Conservation (phyloP, 2,888 invertebrate genomes). For the Caradrina clavipalpis region DNA sequence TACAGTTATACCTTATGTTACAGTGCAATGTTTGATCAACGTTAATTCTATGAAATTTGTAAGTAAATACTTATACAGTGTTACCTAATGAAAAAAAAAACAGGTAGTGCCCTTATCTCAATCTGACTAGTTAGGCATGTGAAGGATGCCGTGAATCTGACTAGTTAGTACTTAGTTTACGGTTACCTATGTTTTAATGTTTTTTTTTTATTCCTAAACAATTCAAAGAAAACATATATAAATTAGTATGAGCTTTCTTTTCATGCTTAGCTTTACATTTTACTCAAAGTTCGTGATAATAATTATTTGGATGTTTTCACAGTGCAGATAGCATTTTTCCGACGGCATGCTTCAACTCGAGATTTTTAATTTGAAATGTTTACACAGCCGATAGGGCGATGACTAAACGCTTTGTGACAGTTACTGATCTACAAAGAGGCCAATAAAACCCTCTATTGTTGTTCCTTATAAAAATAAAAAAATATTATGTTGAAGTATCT, state of each 20-base stretch:
- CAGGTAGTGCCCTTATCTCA: too few species aligned
- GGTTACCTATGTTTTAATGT: too few species aligned
- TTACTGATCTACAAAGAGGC: conserved; percentile 86
- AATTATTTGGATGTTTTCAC: not conserved
- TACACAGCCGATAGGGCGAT: conserved; percentile 83
- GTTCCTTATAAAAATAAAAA: conserved; percentile 78
- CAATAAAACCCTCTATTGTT: conserved; percentile 86
- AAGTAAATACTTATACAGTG: too few species aligned
- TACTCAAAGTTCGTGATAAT: not conserved
- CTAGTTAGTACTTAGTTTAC: too few species aligned
- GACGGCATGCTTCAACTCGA: conserved; percentile 48
- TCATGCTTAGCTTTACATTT: not conserved
- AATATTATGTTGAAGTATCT: conserved; percentile 77
- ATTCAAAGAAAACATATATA: too few species aligned
- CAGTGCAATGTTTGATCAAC: too few species aligned
- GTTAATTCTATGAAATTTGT: too few species aligned
- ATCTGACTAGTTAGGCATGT: too few species aligned
- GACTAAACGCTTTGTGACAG: conserved; percentile 85
- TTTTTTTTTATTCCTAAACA: too few species aligned
- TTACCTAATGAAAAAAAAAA: too few species aligned
- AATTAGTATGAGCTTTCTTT: not conserved
- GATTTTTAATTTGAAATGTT: conserved; percentile 76
- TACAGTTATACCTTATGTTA: too few species aligned
- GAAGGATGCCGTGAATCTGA: too few species aligned
- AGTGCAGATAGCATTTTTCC: conserved; percentile 19